These are phyloP conservation scores for Mesorhabditis spiculigera DNA, from an alignment of 2,888 invertebrate genomes.

Conservation along the genomic window DNA sequence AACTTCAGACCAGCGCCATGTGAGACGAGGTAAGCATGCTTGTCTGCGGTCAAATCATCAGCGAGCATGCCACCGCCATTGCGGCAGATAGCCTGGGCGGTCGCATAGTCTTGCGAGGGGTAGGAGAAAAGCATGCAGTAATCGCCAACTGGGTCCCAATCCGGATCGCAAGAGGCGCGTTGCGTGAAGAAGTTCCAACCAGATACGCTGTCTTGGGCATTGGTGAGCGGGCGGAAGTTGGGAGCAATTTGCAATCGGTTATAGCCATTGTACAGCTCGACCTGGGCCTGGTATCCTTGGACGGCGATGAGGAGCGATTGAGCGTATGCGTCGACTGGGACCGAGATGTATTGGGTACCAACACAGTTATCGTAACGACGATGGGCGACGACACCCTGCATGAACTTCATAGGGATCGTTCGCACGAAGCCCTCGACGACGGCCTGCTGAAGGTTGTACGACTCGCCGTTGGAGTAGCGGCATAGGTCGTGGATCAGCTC, in stretches of 20 bases:
- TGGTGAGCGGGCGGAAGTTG: not conserved
- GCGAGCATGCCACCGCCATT: slow-evolving; percentile 34
- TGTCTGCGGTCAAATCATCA: slow-evolving; percentile 33
- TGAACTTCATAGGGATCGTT: slow-evolving; percentile 32
- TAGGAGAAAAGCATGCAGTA: slow-evolving; percentile 27
- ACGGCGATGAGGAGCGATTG: slow-evolving; percentile 31
- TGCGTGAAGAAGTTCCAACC: not conserved
- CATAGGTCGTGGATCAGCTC: not conserved
- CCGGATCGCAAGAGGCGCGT: slow-evolving; percentile 25
- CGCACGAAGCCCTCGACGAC: slow-evolving; percentile 8
- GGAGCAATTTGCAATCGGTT: not conserved
- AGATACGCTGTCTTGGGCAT: not conserved
- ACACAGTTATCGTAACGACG: slow-evolving; percentile 24
- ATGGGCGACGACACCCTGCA: slow-evolving; percentile 22
- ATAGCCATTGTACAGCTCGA: slow-evolving; percentile 19
- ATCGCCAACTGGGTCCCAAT: slow-evolving; percentile 33
- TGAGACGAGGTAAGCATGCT: slow-evolving; percentile 22
- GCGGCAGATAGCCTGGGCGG: slow-evolving; percentile 32
- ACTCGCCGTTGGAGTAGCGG: not conserved
- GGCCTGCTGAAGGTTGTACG: not conserved
- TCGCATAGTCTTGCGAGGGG: slow-evolving; percentile 14
- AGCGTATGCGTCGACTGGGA: slow-evolving; percentile 43
- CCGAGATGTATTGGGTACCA: slow-evolving; percentile 17
- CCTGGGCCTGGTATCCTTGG: slow-evolving; percentile 22
- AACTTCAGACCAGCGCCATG: slow-evolving; percentile 19